These are phyloP conservation scores for Misgurnus mizolepis DNA, from an alignment of 2,113 vertebrate genomes.

Conservation along the genomic window DNA sequence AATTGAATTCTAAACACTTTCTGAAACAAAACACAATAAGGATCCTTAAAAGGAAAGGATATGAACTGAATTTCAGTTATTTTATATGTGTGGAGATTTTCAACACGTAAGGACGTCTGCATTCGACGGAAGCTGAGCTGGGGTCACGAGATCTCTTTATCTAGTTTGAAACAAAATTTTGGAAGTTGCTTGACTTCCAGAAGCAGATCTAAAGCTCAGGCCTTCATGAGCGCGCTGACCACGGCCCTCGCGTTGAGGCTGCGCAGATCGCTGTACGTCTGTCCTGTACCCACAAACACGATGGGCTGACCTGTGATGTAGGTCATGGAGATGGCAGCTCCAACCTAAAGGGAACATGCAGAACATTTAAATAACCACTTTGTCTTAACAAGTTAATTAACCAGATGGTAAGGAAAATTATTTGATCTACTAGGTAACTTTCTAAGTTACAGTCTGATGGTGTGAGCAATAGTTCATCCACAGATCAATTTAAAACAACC, in stretches of 20 bases:
- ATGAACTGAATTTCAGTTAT: constrained; percentile 40
- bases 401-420: background rate
- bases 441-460: no score
- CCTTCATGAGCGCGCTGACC: constrained; percentile 97
- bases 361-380: constrained; percentile 7
- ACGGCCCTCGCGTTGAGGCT: constrained; percentile 96
- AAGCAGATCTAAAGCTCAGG: constrained; percentile 67
- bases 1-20: constrained; percentile 24
- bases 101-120: constrained; percentile 16
- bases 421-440: background rate
- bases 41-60: background rate
- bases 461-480: no score
- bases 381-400: background rate
- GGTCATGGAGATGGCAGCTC: constrained; percentile 98
- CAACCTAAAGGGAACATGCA: constrained; percentile 77
- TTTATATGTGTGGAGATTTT: background rate
- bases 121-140: background rate
- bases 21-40: constrained; percentile 18
- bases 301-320: constrained; percentile 99
- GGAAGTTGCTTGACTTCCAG: background rate
- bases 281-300: constrained; percentile 95
- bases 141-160: constrained; percentile 4
- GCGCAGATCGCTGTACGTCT: constrained; percentile 97
- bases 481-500: no score
- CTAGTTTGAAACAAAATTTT: background rate